Base-by-base conservation (phyloP, 2,113 vertebrate genomes). In the Microtus ochrogaster region DNA sequence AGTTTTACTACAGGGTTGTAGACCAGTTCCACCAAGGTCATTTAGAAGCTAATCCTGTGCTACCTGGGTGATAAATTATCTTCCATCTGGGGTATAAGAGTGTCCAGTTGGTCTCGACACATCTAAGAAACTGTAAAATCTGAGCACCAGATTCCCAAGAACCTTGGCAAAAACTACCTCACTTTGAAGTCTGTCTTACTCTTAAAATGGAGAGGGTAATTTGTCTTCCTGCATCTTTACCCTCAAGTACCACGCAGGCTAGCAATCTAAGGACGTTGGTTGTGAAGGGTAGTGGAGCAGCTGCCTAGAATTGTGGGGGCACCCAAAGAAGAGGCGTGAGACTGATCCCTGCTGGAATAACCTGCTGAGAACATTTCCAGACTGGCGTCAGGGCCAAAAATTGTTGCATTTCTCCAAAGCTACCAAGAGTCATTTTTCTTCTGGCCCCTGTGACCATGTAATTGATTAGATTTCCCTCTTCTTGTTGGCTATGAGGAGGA, bases 381-480 rank as follows among this genome's bases (percentile, higher is more conserved):
- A 84, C 92, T 90, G 63, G 33, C 8, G 21, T 90, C n/a, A 41
- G 13, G 11, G 87, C 90, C 93, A 96, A 92, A 91, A 44, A 78
- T 11, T 74, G 30, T 87, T 70, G 49, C 96, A 21, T 85, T 89
- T 90, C 65, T 95, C 88, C 92, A 97, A 87, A 94, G 41, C 47
- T 79, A 83, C 66, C 24, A 11, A 66, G 74, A 91, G 84, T 87
- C 81, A 41, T 88, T 96, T 96, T 93, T 90, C 66, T 90, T 90
- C 65, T 90, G 90, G 87, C 65, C 66, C 5, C 61, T 72, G 44
- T 77, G 88, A 90, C 90, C 83, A 78, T 82, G 22, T 89, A 92
- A 96, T 85, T 90, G 90, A 96, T 92, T 94, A 49, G 58, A 92
- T 92, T 88, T 85, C 44, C 84, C 24, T 94, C 87, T 94, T 84